Conservation (phyloP, 2,113 vertebrate genomes). For the Thryonomys swinderianus region DNA sequence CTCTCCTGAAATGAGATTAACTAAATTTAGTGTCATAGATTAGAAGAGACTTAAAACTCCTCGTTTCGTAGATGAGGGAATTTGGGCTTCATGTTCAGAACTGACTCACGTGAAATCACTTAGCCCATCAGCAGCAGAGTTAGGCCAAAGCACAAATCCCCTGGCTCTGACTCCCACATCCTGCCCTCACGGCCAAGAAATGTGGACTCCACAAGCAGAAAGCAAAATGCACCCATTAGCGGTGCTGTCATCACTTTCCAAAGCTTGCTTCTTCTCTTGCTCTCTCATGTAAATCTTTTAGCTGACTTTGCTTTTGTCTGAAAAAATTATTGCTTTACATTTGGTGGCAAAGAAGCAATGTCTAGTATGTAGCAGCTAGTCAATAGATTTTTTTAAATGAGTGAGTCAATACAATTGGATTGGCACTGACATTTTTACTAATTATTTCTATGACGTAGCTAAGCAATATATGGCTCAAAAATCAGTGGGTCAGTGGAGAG, state of each 20-base stretch:
- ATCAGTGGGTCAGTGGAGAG: background rate
- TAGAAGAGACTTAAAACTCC: background rate
- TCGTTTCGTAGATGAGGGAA: background rate
- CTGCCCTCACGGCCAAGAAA: background rate
- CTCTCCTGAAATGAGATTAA: background rate
- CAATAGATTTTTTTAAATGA: background rate
- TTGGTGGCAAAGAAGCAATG: background rate
- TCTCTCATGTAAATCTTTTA: conserved; percentile 26
- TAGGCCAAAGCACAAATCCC: background rate
- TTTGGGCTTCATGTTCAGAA: conserved; percentile 5
- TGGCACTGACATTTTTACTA: background rate
- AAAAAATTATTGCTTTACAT: conserved; percentile 34
- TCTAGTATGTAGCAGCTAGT: background rate
- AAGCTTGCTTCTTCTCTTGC: conserved; percentile 44
- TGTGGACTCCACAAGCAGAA: background rate
- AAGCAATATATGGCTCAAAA: background rate
- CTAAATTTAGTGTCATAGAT: conserved; percentile 42
- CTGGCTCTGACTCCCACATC: background rate
- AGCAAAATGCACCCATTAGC: background rate
- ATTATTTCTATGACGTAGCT: background rate
- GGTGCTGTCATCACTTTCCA: background rate
- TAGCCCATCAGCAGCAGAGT: background rate
- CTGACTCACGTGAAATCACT: background rate
- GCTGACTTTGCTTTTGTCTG: background rate
- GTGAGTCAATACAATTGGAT: background rate